Conservation (phyloP, 37 sponge, comb jelly and placozoan species). For the Spongilla lacustris region DNA sequence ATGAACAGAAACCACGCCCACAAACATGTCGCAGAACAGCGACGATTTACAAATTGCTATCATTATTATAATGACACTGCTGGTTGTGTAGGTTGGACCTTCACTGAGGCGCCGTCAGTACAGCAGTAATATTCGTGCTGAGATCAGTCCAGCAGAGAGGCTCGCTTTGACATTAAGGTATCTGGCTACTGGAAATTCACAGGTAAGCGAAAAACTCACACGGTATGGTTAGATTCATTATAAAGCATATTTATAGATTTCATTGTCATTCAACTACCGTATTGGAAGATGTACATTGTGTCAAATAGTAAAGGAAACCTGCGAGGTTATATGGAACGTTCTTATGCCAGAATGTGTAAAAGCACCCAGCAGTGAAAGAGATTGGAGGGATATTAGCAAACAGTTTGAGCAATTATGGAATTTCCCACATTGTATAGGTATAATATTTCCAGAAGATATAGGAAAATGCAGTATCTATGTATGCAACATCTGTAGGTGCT, state of each 20-base stretch:
- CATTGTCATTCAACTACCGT: slow-evolving; percentile 48
- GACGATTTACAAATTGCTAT: no score
- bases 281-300: slow-evolving; percentile 53
- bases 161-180: slow-evolving; percentile 49
- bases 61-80: no score
- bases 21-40: no score
- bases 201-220: slow-evolving; percentile 1
- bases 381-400: slow-evolving; percentile 38
- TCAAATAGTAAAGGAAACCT: slow-evolving; percentile 50
- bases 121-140: neutral
- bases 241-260: slow-evolving; percentile 8
- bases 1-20: no score
- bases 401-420: slow-evolving; percentile 49
- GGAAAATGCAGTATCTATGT: neutral
- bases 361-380: slow-evolving; percentile 7
- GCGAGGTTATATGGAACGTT: slow-evolving; percentile 43
- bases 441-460: neutral
- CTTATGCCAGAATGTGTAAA: slow-evolving; percentile 28
- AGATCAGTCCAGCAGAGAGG: slow-evolving; percentile 30
- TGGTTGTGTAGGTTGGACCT: neutral
- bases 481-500: neutral
- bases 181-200: slow-evolving; percentile 46
- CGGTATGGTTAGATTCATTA: neutral
- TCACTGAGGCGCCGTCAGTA: neutral
- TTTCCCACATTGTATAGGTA: slow-evolving; percentile 37